A percentile compares a stretch with the other conserved stretches of the same genome.
Evolutionary conservation across 2,888 invertebrate species (phyloP).

Genomic region (Drosophila vallismaia): DNA sequence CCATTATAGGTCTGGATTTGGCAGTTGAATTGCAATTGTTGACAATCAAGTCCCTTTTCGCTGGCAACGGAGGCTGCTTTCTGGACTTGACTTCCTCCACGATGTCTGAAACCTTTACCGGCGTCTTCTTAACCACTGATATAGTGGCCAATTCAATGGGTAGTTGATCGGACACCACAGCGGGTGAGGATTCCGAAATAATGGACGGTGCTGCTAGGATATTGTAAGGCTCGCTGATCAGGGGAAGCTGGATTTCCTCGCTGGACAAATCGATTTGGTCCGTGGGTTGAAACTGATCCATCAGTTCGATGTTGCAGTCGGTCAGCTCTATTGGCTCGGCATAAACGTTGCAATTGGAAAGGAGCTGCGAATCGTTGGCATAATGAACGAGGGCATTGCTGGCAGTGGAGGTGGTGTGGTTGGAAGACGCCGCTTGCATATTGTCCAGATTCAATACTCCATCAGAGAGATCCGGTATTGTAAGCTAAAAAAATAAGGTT

Average conservation of each 20-base stretch:
- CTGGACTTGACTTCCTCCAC: slow-evolving; percentile 66
- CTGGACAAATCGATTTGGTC: slow-evolving; percentile 81
- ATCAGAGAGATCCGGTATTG: slow-evolving; percentile 79
- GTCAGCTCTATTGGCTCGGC: slow-evolving; percentile 73
- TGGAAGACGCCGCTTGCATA: slow-evolving; percentile 28
- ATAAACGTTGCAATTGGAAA: slow-evolving; percentile 71
- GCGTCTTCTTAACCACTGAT: slow-evolving; percentile 68
- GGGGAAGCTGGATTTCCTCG: slow-evolving; percentile 74
- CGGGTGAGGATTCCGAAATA: slow-evolving; percentile 39
- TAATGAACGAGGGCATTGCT: slow-evolving; percentile 59
- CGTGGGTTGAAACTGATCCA: slow-evolving; percentile 82
- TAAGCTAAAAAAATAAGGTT: slow-evolving; percentile 35
- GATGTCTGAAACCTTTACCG: slow-evolving; percentile 65
- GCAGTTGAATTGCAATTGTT: slow-evolving; percentile 44
- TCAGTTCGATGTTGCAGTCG: slow-evolving; percentile 82
- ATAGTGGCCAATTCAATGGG: slow-evolving; percentile 73
- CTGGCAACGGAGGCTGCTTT: slow-evolving; percentile 67
- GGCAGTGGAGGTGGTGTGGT: slow-evolving; percentile 27
- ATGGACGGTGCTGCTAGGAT: slow-evolving; percentile 59
- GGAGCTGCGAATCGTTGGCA: slow-evolving; percentile 75
- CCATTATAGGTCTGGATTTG: neutral
- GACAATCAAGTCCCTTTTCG: slow-evolving; percentile 70
- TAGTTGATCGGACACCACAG: slow-evolving; percentile 43
- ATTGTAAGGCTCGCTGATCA: slow-evolving; percentile 69
- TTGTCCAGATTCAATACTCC: slow-evolving; percentile 68